A percentile compares a stretch with the other conserved stretches of the same genome.
phyloP scores from a whole-genome alignment of 2,888 invertebrate species.

The Eupithecia tripunctaria region DNA sequence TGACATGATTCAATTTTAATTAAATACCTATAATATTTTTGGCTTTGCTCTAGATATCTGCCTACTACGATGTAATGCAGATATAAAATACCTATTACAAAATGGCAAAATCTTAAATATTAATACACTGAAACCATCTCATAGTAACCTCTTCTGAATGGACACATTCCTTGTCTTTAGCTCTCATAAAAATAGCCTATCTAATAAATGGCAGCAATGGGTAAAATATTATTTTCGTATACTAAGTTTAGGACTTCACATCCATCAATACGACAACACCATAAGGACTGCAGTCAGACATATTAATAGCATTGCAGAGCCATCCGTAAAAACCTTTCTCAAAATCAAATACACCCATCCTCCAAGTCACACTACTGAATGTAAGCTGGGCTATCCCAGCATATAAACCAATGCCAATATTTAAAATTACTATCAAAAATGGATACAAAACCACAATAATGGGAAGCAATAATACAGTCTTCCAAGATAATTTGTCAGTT shows the following conservation, averaged over 20 bases:
- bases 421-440: constrained; percentile 87
- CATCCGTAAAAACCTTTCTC: constrained; percentile 92
- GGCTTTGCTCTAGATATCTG: neutral
- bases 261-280: constrained; percentile 88
- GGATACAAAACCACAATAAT: constrained; percentile 88
- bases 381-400: constrained; percentile 88
- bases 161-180: constrained; percentile 46
- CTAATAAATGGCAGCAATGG: constrained; percentile 31
- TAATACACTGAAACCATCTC: constrained; percentile 37
- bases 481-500: constrained; percentile 87
- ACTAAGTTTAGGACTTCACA: constrained; percentile 67
- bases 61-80: neutral
- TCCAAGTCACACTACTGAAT: constrained; percentile 87
- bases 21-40: neutral
- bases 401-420: constrained; percentile 87
- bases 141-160: constrained; percentile 51
- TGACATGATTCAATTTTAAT: neutral
- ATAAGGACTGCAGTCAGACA: constrained; percentile 90
- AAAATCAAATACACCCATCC: constrained; percentile 88
- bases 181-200: constrained; percentile 23
- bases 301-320: constrained; percentile 87
- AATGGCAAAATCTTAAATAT: neutral
- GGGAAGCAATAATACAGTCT: constrained; percentile 87
- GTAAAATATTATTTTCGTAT: constrained; percentile 20
- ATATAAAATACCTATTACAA: neutral